These are phyloP conservation scores for Cryptotermes secundus DNA, from an alignment of 1,140 invertebrate species.

Conservation along the genomic window DNA sequence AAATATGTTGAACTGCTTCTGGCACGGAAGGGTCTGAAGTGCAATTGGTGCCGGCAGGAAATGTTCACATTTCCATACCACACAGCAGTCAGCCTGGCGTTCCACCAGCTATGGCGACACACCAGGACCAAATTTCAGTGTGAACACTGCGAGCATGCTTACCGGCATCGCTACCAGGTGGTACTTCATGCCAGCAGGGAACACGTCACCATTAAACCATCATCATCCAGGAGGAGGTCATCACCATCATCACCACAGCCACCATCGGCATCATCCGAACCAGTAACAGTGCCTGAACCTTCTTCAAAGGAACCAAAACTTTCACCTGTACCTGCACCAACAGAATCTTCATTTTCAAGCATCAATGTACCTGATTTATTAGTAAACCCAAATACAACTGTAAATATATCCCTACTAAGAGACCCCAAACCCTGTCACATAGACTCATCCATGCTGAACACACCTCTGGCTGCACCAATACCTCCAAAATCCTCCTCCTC, in stretches of 20 bases:
- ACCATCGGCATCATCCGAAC: slow-evolving; percentile 1
- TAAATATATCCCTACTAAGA: neutral
- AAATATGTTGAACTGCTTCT: slow-evolving; percentile 45
- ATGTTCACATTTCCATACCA: slow-evolving; percentile 49
- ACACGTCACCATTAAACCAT: slow-evolving; percentile 40
- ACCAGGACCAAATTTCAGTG: slow-evolving; percentile 44
- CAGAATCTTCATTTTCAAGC: slow-evolving; percentile 28
- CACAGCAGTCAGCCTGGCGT: slow-evolving; percentile 47
- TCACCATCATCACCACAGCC: neutral
- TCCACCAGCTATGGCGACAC: slow-evolving; percentile 53
- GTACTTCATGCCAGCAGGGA: slow-evolving; percentile 48
- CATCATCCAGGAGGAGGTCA: neutral
- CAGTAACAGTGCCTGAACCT: slow-evolving; percentile 26
- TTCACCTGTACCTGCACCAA: slow-evolving; percentile 27
- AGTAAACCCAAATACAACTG: slow-evolving; percentile 6
- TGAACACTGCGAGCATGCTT: slow-evolving; percentile 48
- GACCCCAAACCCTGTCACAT: neutral
- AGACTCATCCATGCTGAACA: slow-evolving; percentile 21
- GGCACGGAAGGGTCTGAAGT: slow-evolving; percentile 41
- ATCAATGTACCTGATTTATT: slow-evolving; percentile 31
- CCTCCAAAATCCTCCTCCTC: slow-evolving; percentile 17
- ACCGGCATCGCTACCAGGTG: slow-evolving; percentile 49
- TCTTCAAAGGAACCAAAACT: slow-evolving; percentile 11
- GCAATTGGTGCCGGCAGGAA: slow-evolving; percentile 42
- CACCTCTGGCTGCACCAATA: neutral